Percentiles rank a stretch among this genome's conserved stretches.
phyloP scores from a whole-genome alignment of 2,888 invertebrate species.

The Amiota minor region DNA sequence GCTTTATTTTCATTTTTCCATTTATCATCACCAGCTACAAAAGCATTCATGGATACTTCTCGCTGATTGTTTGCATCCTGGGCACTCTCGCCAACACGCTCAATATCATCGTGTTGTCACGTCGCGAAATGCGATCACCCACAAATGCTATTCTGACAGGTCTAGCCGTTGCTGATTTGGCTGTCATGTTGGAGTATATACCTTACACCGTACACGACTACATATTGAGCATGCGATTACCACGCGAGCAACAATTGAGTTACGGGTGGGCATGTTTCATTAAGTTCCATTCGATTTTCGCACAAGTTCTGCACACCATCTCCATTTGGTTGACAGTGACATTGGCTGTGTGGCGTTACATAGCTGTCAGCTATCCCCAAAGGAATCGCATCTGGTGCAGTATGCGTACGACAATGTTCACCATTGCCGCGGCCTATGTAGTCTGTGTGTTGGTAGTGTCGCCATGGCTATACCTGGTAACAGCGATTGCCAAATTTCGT shows the following conservation, averaged over 20 bases:
- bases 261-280: constrained; percentile 89
- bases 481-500: constrained; percentile 80
- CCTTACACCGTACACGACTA: constrained; percentile 90
- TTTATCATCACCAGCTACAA: constrained; percentile 76
- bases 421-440: constrained; percentile 85
- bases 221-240: constrained; percentile 76
- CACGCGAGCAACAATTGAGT: constrained; percentile 75
- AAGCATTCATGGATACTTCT: constrained; percentile 87
- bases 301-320: constrained; percentile 90
- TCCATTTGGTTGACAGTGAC: constrained; percentile 95
- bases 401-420: constrained; percentile 83
- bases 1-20: constrained; percentile 13
- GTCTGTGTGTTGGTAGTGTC: constrained; percentile 83
- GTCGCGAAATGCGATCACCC: constrained; percentile 91
- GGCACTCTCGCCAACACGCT: constrained; percentile 93
- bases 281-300: constrained; percentile 91
- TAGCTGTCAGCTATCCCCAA: constrained; percentile 89
- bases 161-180: constrained; percentile 90
- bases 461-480: constrained; percentile 84
- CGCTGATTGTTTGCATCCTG: constrained; percentile 89
- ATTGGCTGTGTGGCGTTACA: constrained; percentile 93
- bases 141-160: constrained; percentile 94
- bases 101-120: constrained; percentile 91
- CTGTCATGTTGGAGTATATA: constrained; percentile 96
- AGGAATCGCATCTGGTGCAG: constrained; percentile 88